Evolutionary conservation across 1,140 invertebrate species (phyloP).

Genomic region (Diprion similis): DNA sequence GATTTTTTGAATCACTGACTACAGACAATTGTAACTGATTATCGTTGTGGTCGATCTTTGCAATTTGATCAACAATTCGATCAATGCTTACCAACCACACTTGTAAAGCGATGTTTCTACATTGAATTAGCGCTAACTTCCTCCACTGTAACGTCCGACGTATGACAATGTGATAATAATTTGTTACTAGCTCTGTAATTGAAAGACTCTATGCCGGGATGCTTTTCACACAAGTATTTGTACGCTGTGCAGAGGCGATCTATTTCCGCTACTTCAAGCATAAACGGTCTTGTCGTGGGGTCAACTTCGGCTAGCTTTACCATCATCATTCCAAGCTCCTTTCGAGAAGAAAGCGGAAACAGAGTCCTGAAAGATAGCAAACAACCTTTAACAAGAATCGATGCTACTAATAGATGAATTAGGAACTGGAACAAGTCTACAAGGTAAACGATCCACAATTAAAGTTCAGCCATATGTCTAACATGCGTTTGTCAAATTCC

Average conservation of each 20-base stretch:
- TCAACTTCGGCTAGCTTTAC: constrained; percentile 78
- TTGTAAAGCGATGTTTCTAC: no score
- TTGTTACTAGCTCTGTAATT: constrained; percentile 70
- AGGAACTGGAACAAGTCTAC: not conserved
- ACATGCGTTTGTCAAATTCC: no score
- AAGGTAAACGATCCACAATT: no score
- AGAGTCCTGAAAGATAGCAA: constrained; percentile 66
- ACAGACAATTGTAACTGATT: no score
- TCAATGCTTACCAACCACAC: no score
- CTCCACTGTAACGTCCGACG: constrained; percentile 24
- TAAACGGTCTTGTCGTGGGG: constrained; percentile 70
- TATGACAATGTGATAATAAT: constrained; percentile 30
- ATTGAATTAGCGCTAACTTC: not conserved
- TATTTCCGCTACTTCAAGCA: constrained; percentile 82
- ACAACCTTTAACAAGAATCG: not conserved
- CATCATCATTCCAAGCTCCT: constrained; percentile 73
- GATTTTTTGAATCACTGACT: no score
- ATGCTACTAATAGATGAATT: not conserved
- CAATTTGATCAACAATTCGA: no score
- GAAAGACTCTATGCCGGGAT: constrained; percentile 76
- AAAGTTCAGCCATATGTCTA: no score
- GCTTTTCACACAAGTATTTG: constrained; percentile 70
- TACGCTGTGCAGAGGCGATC: constrained; percentile 80
- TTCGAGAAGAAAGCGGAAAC: constrained; percentile 75
- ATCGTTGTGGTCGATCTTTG: no score